These are phyloP conservation scores for Koerneria pararmatus DNA, from an alignment of 2,888 invertebrate genomes.

Conservation along the genomic window DNA sequence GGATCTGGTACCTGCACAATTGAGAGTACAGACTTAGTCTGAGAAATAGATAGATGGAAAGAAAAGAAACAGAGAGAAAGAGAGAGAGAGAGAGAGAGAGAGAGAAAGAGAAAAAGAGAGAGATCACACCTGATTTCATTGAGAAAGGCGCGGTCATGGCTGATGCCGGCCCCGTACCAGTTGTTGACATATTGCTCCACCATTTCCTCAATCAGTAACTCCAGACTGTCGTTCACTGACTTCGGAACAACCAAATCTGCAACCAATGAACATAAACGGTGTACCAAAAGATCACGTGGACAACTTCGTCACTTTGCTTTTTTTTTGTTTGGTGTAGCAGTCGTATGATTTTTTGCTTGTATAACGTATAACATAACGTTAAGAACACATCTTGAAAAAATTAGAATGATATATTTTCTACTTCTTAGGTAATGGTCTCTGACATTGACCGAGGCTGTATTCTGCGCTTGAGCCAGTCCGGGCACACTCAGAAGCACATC, in stretches of 20 bases:
- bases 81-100: neutral
- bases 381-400: too few species aligned
- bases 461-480: too few species aligned
- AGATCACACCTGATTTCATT: slow-evolving; percentile 43
- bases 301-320: too few species aligned
- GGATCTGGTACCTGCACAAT: slow-evolving; percentile 47
- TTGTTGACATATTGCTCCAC: slow-evolving; percentile 49
- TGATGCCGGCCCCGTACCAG: slow-evolving; percentile 51
- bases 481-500: too few species aligned
- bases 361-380: too few species aligned
- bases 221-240: slow-evolving; percentile 45
- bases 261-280: too few species aligned
- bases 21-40: neutral
- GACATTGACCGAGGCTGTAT: too few species aligned
- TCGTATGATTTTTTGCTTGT: too few species aligned
- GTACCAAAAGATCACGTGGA: too few species aligned
- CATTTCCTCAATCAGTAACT: slow-evolving; percentile 45
- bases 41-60: neutral
- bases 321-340: too few species aligned
- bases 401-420: too few species aligned
- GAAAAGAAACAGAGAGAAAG: neutral
- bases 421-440: too few species aligned
- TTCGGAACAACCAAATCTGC: slow-evolving; percentile 25
- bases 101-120: neutral
- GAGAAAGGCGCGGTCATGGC: slow-evolving; percentile 49